Percentiles rank a stretch among this genome's conserved stretches.
These are phyloP conservation scores for Pygocentrus nattereri DNA, from an alignment of 2,797 vertebrate species.

Conservation along the genomic window DNA sequence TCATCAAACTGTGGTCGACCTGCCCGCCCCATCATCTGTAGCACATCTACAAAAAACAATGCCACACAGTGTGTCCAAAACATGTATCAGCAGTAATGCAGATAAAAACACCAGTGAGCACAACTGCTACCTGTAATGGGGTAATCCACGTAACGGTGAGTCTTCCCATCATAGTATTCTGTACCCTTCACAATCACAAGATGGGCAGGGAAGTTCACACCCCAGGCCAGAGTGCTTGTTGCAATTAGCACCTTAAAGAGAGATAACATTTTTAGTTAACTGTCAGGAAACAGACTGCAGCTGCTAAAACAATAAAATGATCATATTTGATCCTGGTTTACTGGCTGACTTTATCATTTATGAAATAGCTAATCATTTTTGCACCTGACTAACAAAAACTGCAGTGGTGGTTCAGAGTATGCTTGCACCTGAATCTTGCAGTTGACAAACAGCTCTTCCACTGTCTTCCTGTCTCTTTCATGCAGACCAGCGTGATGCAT, in stretches of 20 bases:
- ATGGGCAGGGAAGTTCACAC: constrained; percentile 98
- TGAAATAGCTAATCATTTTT: too few species aligned
- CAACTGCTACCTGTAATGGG: constrained; percentile 89
- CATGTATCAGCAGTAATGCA: constrained; percentile 1
- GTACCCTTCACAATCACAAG: constrained; percentile 98
- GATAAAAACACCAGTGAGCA: neutral
- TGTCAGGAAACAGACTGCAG: neutral
- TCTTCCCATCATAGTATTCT: constrained; percentile 97
- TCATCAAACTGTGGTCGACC: constrained; percentile 98
- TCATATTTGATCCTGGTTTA: neutral
- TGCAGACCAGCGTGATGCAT: constrained; percentile 97
- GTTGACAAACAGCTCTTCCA: constrained; percentile 97
- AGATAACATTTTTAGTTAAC: constrained; percentile 1
- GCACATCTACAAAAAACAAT: constrained; percentile 85
- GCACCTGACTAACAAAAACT: too few species aligned
- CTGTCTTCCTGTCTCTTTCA: constrained; percentile 93
- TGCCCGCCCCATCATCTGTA: constrained; percentile 99
- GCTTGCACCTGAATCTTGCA: constrained; percentile 94
- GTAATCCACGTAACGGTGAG: constrained; percentile 95
- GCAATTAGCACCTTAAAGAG: constrained; percentile 91
- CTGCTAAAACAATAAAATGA: neutral
- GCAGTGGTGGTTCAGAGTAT: neutral
- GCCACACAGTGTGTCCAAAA: constrained; percentile 2
- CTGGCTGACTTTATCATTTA: too few species aligned
- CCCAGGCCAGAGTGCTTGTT: constrained; percentile 98